Evolutionary conservation across 2,113 vertebrate genomes (phyloP).

Genomic region (Hyaena hyaena): DNA sequence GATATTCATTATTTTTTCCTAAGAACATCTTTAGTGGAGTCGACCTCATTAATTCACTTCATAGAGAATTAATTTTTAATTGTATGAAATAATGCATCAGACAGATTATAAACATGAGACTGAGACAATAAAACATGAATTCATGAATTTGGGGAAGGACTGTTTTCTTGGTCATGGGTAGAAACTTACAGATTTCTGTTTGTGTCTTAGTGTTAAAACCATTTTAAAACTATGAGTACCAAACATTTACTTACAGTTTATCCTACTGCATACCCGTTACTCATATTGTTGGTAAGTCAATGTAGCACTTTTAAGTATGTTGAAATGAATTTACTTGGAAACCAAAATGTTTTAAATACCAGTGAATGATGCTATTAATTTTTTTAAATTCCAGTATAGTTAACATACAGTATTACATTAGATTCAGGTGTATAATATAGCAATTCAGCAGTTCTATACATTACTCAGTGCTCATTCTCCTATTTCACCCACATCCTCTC

Average conservation of each 20-base stretch:
- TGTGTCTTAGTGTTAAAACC: not conserved
- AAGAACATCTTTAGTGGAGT: not conserved
- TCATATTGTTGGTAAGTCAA: not conserved
- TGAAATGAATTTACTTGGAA: slow-evolving; percentile 23
- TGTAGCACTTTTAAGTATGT: slow-evolving; percentile 25
- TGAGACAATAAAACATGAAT: slow-evolving; percentile 17
- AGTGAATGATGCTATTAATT: not conserved
- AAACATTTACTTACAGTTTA: not conserved
- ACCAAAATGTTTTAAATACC: slow-evolving; percentile 30
- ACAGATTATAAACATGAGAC: not conserved
- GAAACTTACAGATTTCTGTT: slow-evolving; percentile 46
- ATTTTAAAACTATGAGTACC: not conserved
- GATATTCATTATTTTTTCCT: not conserved
- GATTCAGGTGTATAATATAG: not conserved
- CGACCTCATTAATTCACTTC: slow-evolving; percentile 25
- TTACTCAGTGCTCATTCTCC: not conserved
- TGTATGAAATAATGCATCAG: not conserved
- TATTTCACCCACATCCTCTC: not conserved
- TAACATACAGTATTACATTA: not conserved
- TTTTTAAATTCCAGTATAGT: not conserved
- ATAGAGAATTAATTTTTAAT: slow-evolving; percentile 32
- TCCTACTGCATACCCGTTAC: not conserved
- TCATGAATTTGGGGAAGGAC: slow-evolving; percentile 21
- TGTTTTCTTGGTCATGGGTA: not conserved
- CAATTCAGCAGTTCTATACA: not conserved